These are phyloP conservation scores for Apodemia duryi DNA, from an alignment of 2,888 invertebrate species.

Conservation along the genomic window DNA sequence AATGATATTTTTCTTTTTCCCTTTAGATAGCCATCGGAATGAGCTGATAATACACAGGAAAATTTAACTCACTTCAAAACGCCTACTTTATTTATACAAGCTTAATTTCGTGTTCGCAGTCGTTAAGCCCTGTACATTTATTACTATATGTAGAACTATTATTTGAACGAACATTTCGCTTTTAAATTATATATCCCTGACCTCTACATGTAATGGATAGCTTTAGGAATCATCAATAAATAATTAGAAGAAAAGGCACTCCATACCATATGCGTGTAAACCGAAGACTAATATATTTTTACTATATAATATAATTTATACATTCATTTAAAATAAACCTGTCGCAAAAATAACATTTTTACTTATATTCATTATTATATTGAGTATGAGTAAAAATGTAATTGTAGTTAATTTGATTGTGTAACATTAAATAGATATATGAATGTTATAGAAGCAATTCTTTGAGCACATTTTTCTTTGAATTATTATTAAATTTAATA, in stretches of 20 bases:
- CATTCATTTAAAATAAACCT: not conserved
- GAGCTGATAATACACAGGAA: slow-evolving; percentile 18
- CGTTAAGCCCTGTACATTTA: not conserved
- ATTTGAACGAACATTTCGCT: slow-evolving; percentile 11
- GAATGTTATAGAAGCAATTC: too few species aligned
- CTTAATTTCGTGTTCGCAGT: slow-evolving; percentile 7
- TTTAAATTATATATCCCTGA: not conserved
- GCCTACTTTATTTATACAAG: slow-evolving; percentile 20
- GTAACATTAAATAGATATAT: too few species aligned
- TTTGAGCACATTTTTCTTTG: too few species aligned
- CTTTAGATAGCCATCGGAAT: slow-evolving; percentile 17
- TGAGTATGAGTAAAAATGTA: not conserved
- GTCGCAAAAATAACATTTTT: too few species aligned
- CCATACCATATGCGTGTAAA: not conserved
- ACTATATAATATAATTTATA: not conserved
- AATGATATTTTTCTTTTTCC: not conserved
- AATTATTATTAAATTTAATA: too few species aligned
- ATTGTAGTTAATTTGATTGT: not conserved
- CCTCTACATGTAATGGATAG: not conserved
- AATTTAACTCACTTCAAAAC: slow-evolving; percentile 19
- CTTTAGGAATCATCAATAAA: not conserved
- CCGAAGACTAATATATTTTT: not conserved
- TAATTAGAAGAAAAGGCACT: not conserved
- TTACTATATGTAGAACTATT: slow-evolving; percentile 8
- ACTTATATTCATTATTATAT: too few species aligned